phyloP scores from a whole-genome alignment of 1,140 invertebrate genomes.

The Drosophila suzukii region DNA sequence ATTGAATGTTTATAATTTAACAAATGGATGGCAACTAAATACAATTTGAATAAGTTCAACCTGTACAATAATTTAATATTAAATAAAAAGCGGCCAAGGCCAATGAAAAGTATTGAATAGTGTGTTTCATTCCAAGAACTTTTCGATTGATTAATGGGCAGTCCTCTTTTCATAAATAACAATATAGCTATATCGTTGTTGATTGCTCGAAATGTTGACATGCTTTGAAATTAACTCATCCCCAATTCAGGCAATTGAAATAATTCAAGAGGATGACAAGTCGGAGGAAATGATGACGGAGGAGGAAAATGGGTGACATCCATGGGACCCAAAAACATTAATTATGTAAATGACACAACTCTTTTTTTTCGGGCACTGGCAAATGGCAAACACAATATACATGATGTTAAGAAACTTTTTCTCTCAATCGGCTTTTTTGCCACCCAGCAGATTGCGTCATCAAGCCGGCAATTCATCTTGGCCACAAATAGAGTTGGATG shows the following conservation, averaged over 20 bases:
- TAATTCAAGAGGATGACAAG: slow-evolving; percentile 37
- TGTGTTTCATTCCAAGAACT: slow-evolving; percentile 1
- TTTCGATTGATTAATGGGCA: slow-evolving; percentile 24
- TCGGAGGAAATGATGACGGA: background rate
- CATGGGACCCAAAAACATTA: slow-evolving; percentile 29
- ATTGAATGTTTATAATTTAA: slow-evolving; percentile 77
- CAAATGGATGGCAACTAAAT: slow-evolving; percentile 74
- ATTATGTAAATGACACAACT: slow-evolving; percentile 73
- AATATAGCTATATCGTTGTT: slow-evolving; percentile 39
- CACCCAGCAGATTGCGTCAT: slow-evolving; percentile 53
- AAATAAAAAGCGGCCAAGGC: slow-evolving; percentile 68
- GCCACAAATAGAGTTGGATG: slow-evolving; percentile 19
- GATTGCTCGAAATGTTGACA: slow-evolving; percentile 9
- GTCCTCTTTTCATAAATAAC: slow-evolving; percentile 44
- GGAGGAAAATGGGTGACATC: background rate
- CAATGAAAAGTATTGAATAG: slow-evolving; percentile 40
- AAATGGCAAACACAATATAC: slow-evolving; percentile 25
- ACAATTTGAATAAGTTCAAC: slow-evolving; percentile 83
- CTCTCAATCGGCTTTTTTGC: background rate
- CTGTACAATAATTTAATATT: slow-evolving; percentile 83
- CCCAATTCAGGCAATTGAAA: slow-evolving; percentile 51
- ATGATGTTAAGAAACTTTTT: slow-evolving; percentile 39
- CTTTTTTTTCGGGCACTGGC: slow-evolving; percentile 17
- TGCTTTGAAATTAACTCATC: slow-evolving; percentile 24
- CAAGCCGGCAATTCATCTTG: slow-evolving; percentile 43